Conservation (phyloP, 1,140 invertebrate species). For the Cheumatopsyche charites region DNA sequence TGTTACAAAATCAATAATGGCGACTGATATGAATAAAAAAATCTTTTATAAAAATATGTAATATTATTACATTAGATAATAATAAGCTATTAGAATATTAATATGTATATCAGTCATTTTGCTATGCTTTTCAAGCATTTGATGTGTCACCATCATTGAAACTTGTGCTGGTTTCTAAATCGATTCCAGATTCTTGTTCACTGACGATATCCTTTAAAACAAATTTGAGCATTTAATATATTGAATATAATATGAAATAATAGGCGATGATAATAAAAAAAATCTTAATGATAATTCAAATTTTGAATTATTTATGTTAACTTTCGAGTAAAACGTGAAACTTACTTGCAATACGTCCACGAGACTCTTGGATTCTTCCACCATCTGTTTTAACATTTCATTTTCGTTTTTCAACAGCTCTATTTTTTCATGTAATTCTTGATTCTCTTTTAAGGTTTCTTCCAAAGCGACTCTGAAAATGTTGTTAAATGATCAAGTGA, state of each 20-base stretch:
- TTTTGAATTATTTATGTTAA: neutral
- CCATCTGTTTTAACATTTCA: conserved; percentile 67
- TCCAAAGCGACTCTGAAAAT: conserved; percentile 62
- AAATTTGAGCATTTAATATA: neutral
- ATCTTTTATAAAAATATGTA: too few relatives aligned
- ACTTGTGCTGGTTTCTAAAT: conserved; percentile 42
- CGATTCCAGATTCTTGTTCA: conserved; percentile 46
- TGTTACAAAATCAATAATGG: too few relatives aligned
- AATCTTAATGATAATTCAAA: neutral
- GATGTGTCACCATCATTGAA: neutral
- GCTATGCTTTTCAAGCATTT: neutral
- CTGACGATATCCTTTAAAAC: conserved; percentile 42
- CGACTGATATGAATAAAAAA: too few relatives aligned
- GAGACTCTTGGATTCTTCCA: conserved; percentile 69
- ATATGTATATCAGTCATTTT: neutral
- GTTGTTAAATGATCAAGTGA: conserved; percentile 26
- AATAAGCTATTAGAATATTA: too few relatives aligned
- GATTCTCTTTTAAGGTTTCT: conserved; percentile 70
- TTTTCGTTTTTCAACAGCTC: conserved; percentile 69
- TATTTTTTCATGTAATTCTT: conserved; percentile 61
- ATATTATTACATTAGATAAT: too few relatives aligned
- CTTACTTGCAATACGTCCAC: conserved; percentile 73
- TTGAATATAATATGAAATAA: neutral
- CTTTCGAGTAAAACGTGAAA: too few relatives aligned
- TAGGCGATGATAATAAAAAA: neutral